Percentiles rank a stretch among this genome's conserved stretches.
phyloP scores from a whole-genome alignment of 2,797 vertebrate species.

The Megaceryle alcyon region DNA sequence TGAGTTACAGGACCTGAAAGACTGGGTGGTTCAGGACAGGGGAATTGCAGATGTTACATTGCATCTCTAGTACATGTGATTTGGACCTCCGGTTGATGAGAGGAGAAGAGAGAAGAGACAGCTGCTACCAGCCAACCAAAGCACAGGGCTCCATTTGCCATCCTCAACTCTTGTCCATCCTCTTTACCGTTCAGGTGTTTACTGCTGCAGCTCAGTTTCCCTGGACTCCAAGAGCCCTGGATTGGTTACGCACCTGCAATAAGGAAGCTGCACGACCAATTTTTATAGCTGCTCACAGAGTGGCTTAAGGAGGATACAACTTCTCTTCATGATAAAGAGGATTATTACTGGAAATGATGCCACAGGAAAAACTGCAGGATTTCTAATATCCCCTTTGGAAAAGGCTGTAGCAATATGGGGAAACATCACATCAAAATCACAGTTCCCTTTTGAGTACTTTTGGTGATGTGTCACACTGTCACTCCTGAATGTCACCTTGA shows the following conservation, averaged over 20 bases:
- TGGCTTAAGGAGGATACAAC: neutral
- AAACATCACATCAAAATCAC: neutral
- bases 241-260: neutral
- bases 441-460: neutral
- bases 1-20: neutral
- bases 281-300: neutral
- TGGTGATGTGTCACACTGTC: neutral
- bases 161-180: neutral
- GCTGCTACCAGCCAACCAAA: neutral
- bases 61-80: neutral
- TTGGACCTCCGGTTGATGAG: neutral
- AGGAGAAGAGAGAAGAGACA: neutral
- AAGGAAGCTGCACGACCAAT: neutral
- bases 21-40: fast-evolving
- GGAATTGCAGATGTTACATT: neutral
- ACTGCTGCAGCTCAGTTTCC: neutral
- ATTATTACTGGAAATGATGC: neutral
- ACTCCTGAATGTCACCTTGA: constrained; percentile 34
- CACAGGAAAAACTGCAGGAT: neutral
- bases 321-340: neutral
- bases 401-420: neutral
- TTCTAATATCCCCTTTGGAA: neutral
- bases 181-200: neutral
- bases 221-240: neutral
- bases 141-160: neutral